Percentiles rank a stretch among this genome's conserved stretches.
Conservation (phyloP, 2,888 invertebrate species). For the Marasmarcha lunaedactyla region DNA sequence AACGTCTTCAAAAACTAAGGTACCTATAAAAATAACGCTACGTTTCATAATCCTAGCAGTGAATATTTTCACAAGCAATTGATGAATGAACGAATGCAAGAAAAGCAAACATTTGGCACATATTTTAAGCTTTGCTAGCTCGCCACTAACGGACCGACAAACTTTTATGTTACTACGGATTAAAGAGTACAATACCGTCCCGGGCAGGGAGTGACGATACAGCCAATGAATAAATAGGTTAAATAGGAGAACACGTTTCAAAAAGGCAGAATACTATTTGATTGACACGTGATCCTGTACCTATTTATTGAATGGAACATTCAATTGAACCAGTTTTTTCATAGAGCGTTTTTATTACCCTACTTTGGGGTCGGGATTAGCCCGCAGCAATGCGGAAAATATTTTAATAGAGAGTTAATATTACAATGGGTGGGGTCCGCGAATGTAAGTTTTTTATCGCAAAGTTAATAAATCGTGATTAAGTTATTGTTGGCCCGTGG, state of each 20-base stretch:
- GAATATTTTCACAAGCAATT: no score
- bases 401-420: constrained; percentile 52
- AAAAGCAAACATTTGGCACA: neutral
- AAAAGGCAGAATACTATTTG: constrained; percentile 33
- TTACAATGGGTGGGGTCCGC: constrained; percentile 31
- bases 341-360: constrained; percentile 47
- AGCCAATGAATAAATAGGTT: constrained; percentile 55
- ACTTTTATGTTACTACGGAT: constrained; percentile 31
- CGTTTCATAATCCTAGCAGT: no score
- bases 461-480: constrained; percentile 23
- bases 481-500: constrained; percentile 18
- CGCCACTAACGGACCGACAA: constrained; percentile 19
- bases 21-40: no score
- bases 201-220: constrained; percentile 42
- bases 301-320: constrained; percentile 25
- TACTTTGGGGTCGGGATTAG: constrained; percentile 46
- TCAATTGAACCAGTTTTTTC: constrained; percentile 39
- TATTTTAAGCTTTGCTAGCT: constrained; percentile 1
- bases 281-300: constrained; percentile 61
- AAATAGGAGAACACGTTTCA: constrained; percentile 58
- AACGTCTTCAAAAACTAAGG: no score
- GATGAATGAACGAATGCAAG: no score
- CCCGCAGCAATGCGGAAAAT: constrained; percentile 50
- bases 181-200: constrained; percentile 31
- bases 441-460: constrained; percentile 28